phyloP scores from a whole-genome alignment of 2,113 vertebrate genomes.

The Pristiophorus japonicus region DNA sequence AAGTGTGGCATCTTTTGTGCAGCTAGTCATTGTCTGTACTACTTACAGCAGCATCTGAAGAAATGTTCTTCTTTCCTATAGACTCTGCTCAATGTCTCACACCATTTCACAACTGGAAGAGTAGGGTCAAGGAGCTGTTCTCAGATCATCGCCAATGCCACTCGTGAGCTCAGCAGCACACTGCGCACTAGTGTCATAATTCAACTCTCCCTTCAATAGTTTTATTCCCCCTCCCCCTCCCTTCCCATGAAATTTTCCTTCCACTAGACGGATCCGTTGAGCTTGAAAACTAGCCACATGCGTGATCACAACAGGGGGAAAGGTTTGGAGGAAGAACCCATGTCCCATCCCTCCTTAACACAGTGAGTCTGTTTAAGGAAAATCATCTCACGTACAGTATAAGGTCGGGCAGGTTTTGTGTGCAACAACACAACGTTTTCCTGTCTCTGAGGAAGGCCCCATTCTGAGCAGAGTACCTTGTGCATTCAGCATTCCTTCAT shows the following conservation, averaged over 20 bases:
- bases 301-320: background rate
- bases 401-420: background rate
- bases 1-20: background rate
- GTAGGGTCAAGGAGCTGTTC: background rate
- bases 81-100: background rate
- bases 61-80: background rate
- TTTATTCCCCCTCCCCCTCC: too few relatives aligned
- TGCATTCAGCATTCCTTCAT: background rate
- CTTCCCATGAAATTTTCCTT: background rate
- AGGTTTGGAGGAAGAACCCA: background rate
- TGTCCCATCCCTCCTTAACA: background rate
- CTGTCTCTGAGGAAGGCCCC: background rate
- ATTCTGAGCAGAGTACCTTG: background rate
- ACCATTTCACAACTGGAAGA: background rate
- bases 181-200: background rate
- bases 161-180: background rate
- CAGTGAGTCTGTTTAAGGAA: background rate
- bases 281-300: background rate
- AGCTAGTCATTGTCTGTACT: background rate
- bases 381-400: background rate
- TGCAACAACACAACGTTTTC: too few relatives aligned
- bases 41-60: background rate
- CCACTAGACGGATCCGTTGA: background rate
- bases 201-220: background rate
- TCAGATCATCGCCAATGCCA: background rate